phyloP scores from a whole-genome alignment of 2,888 invertebrate species.

The Antitype chi region DNA sequence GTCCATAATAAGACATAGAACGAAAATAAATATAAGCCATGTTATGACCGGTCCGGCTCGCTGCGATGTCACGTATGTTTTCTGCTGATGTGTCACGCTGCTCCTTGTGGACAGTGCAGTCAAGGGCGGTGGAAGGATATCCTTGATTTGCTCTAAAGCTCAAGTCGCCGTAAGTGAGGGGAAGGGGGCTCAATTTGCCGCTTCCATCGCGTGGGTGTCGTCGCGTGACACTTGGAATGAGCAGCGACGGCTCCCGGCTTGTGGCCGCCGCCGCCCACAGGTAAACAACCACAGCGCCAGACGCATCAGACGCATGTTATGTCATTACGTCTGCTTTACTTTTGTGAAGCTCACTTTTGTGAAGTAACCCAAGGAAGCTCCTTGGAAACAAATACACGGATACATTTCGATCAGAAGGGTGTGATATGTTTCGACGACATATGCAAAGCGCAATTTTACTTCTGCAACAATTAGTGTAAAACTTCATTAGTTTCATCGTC shows the following conservation, averaged over 20 bases:
- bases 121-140: conserved; percentile 64
- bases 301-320: not conserved
- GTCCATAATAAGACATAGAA: conserved; percentile 14
- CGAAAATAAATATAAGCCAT: conserved; percentile 27
- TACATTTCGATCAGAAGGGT: not conserved
- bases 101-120: conserved; percentile 17
- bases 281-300: not conserved
- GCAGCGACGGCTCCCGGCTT: not conserved
- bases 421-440: not conserved
- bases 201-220: conserved; percentile 66
- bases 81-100: conserved; percentile 9
- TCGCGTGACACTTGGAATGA: conserved; percentile 50
- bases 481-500: not conserved
- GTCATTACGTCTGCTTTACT: not conserved
- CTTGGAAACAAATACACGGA: not conserved
- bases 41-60: not conserved
- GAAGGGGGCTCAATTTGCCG: conserved; percentile 58
- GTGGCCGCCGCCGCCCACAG: conserved; percentile 17
- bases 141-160: conserved; percentile 63
- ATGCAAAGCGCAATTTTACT: not conserved
- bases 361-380: not conserved
- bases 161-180: conserved; percentile 50
- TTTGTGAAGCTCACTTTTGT: no score
- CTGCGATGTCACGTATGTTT: not conserved
- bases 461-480: not conserved